Evolutionary conservation across 1,140 invertebrate species (phyloP).

Genomic region (Drosophila teissieri): DNA sequence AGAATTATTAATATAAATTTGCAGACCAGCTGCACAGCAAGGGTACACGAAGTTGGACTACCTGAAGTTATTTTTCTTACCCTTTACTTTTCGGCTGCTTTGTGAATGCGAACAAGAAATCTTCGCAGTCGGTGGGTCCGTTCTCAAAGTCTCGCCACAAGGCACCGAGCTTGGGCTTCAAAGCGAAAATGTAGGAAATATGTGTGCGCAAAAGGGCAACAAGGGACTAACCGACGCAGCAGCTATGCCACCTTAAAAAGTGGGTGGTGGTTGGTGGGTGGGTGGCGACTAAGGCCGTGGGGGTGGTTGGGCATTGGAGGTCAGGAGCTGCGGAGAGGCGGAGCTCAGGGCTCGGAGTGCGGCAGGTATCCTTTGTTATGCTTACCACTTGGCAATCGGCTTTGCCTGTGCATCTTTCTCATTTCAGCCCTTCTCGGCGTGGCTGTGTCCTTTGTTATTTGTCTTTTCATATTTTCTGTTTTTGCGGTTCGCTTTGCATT

Average conservation of each 20-base stretch:
- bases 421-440: constrained; percentile 4
- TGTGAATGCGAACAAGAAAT: constrained; percentile 35
- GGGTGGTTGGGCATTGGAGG: not conserved
- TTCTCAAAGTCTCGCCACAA: constrained; percentile 48
- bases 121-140: constrained; percentile 33
- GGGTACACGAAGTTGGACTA: not conserved
- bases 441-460: constrained; percentile 55
- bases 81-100: constrained; percentile 9
- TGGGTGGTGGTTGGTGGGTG: constrained; percentile 11
- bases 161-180: constrained; percentile 39
- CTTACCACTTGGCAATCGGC: constrained; percentile 81
- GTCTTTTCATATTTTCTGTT: constrained; percentile 58
- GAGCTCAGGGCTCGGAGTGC: constrained; percentile 33
- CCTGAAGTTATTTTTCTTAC: not conserved
- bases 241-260: constrained; percentile 18
- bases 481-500: constrained; percentile 56
- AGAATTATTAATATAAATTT: not conserved
- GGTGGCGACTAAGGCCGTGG: constrained; percentile 12
- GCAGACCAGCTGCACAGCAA: not conserved
- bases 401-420: constrained; percentile 57
- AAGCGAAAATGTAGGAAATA: constrained; percentile 81
- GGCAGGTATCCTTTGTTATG: constrained; percentile 82
- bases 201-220: constrained; percentile 64
- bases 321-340: not conserved
- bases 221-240: constrained; percentile 34